Evolutionary conservation across 2,797 vertebrate species (phyloP), one percentile per base, ranked within the genome.

Genomic region (Enteromius paludinosus): DNA sequence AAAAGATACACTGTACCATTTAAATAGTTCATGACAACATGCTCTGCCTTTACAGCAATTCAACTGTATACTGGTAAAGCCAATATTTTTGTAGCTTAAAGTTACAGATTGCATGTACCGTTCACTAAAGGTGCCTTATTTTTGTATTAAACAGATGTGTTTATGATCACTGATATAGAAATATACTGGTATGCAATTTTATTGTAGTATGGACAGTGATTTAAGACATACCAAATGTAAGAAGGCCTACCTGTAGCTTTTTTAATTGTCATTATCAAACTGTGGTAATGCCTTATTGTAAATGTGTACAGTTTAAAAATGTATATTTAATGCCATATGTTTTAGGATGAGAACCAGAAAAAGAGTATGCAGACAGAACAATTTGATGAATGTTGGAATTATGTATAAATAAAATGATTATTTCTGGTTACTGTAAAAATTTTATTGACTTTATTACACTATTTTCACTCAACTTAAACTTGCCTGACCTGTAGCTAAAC

Each of bases 341-440:
- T 45, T 9, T 23, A 30, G 23, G 41, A 74, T 1, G 17, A 74
- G 20, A 74, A 38, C 52, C 33, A 56, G 71, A 54, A 38, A 7
- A 56, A 38, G 14, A 74, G 38, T 14, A 38, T 23, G 35, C 54
- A 38, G 71, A 25, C 72, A 56, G 69, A 71, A 62, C 5, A 17
- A 30, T 30, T 49, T 74, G 7, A 74, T 56, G 20, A 56, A 56
- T 54, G 12, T 35, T 56, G 28, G 30, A 3, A 74, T 62, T 33
- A 54, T 35, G 49, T 38, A 35, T 74, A 56, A 74, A 74, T 74
- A 56, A 4, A 23, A 38, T 12, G 2, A 38, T 15, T 41, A 11
- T 41, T 59, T 74, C 52, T 74, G 33, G 72, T 59, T 74, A 30
- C 15, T 74, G 72, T 59, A 41, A 74, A 74, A 12, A 38, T 52